Conservation (phyloP, 2,888 invertebrate genomes). For the Ethmia dodecea region DNA sequence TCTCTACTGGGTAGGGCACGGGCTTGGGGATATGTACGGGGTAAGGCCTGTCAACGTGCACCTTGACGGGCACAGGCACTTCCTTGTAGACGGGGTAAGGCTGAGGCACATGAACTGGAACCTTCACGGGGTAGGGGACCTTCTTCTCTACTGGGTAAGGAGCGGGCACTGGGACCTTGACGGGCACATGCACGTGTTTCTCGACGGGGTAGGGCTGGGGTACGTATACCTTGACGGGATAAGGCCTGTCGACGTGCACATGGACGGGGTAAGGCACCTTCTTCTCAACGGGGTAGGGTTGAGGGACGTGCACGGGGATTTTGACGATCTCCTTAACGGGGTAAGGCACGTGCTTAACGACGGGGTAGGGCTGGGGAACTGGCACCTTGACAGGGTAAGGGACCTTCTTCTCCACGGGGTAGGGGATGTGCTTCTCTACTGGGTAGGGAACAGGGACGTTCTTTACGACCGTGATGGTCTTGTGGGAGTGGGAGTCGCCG, state of each 20-base stretch:
- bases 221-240: slow-evolving; percentile 72
- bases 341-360: slow-evolving; percentile 81
- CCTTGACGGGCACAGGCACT: slow-evolving; percentile 79
- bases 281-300: slow-evolving; percentile 83
- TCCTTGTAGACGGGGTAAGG: slow-evolving; percentile 80
- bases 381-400: slow-evolving; percentile 80
- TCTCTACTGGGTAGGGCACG: slow-evolving; percentile 78
- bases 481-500: slow-evolving; percentile 77
- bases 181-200: slow-evolving; percentile 80
- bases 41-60: slow-evolving; percentile 81
- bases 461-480: slow-evolving; percentile 85
- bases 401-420: slow-evolving; percentile 81
- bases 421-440: slow-evolving; percentile 83
- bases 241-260: slow-evolving; percentile 70
- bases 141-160: slow-evolving; percentile 83
- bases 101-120: slow-evolving; percentile 78
- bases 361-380: slow-evolving; percentile 83
- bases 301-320: slow-evolving; percentile 80
- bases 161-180: slow-evolving; percentile 82
- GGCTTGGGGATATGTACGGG: slow-evolving; percentile 80
- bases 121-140: slow-evolving; percentile 81
- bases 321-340: slow-evolving; percentile 81
- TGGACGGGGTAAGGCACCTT: slow-evolving; percentile 76
- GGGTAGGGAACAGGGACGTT: slow-evolving; percentile 84
- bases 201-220: slow-evolving; percentile 79